These are phyloP conservation scores for Chironomus tentans DNA, from an alignment of 2,888 invertebrate species.

Conservation along the genomic window DNA sequence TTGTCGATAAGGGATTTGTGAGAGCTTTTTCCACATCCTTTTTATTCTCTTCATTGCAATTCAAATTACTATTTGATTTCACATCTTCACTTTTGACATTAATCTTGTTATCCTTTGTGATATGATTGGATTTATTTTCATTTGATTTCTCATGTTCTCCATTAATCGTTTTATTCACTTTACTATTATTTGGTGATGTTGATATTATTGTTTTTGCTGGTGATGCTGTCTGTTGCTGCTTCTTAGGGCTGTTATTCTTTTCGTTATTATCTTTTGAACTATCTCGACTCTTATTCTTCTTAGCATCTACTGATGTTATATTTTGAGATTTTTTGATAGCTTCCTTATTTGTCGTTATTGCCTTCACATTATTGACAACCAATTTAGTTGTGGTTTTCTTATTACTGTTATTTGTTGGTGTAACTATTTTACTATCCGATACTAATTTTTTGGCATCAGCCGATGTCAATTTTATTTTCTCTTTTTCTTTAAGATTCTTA, in stretches of 20 bases:
- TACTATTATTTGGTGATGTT: too few species aligned
- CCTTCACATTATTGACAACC: background rate
- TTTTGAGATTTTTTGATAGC: background rate
- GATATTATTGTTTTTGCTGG: too few species aligned
- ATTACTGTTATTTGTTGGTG: constrained; percentile 8
- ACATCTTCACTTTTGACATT: background rate
- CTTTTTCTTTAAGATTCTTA: background rate
- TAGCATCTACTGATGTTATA: background rate
- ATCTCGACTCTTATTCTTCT: background rate
- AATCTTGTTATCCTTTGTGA: background rate
- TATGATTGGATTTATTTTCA: background rate
- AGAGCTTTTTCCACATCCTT: background rate
- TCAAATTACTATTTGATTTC: constrained; percentile 2
- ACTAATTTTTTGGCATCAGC: background rate
- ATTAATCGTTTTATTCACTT: too few species aligned
- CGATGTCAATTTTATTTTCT: background rate
- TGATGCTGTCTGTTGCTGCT: too few species aligned
- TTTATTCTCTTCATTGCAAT: background rate
- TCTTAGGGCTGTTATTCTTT: background rate
- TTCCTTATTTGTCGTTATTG: background rate
- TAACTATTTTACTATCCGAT: background rate
- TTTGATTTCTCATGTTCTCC: too few species aligned
- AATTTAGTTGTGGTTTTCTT: background rate
- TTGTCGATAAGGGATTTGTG: background rate
- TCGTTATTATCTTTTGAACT: background rate